phyloP scores from a whole-genome alignment of 2,797 vertebrate species.

The Pagetopsis macropterus region DNA sequence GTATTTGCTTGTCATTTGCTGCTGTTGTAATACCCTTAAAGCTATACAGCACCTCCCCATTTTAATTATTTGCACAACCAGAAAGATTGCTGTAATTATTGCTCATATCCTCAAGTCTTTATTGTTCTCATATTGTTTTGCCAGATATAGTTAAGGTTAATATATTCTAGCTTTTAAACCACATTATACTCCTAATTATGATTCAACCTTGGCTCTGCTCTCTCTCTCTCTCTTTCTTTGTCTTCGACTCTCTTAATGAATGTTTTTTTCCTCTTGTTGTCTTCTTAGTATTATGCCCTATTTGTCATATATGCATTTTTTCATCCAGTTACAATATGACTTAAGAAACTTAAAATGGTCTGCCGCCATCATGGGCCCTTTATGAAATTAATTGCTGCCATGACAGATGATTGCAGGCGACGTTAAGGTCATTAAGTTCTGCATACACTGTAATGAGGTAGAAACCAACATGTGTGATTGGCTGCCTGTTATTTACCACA shows the following conservation, averaged over 20 bases:
- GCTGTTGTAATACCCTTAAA: conserved; percentile 10
- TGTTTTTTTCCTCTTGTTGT: conserved; percentile 69
- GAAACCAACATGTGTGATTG: conserved; percentile 81
- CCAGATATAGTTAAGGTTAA: conserved; percentile 61
- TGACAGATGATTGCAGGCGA: conserved; percentile 82
- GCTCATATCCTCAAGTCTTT: conserved; percentile 42
- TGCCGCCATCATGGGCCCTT: conserved; percentile 70
- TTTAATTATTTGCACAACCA: conserved; percentile 35
- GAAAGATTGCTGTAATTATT: conserved; percentile 35
- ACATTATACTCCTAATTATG: conserved; percentile 75
- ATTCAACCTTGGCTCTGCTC: conserved; percentile 72
- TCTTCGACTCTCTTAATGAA: conserved; percentile 74
- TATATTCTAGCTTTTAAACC: conserved; percentile 66
- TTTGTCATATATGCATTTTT: conserved; percentile 69
- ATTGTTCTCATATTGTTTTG: conserved; percentile 52
- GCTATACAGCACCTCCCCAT: not conserved
- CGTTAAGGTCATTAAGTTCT: conserved; percentile 86
- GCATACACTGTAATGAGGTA: conserved; percentile 83
- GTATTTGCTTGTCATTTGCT: conserved; percentile 38
- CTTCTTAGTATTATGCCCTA: conserved; percentile 67
- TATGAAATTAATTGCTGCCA: conserved; percentile 83
- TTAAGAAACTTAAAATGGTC: conserved; percentile 78
- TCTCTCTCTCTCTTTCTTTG: conserved; percentile 41
- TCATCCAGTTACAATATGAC: conserved; percentile 67
- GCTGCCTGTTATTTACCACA: conserved; percentile 88